phyloP scores from a whole-genome alignment of 2,888 invertebrate genomes.

The Crossocerus cetratus region DNA sequence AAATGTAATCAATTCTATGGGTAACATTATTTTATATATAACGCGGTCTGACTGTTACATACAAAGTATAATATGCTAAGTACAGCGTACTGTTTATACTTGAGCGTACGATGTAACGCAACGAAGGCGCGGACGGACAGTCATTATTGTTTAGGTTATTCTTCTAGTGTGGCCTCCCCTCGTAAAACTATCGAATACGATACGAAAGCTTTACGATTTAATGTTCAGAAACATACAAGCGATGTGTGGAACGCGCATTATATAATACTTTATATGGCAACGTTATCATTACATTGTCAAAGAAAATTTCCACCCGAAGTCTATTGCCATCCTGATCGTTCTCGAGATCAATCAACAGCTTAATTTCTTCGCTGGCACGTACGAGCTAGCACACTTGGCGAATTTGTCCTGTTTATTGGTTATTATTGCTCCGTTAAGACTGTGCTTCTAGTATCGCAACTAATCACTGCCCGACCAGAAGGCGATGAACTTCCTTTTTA shows the following conservation, averaged over 20 bases:
- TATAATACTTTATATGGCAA: neutral
- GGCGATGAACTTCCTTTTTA: slow-evolving; percentile 20
- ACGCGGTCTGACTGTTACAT: too few species aligned
- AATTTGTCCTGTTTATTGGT: too few species aligned
- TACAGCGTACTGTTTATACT: neutral
- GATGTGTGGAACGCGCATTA: slow-evolving; percentile 7
- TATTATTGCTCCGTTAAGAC: neutral
- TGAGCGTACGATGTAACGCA: neutral
- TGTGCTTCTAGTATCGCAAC: neutral
- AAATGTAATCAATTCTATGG: too few species aligned
- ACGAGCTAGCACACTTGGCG: too few species aligned
- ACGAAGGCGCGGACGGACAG: neutral
- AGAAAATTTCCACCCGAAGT: neutral
- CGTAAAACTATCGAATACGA: neutral
- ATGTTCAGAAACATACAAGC: slow-evolving; percentile 14
- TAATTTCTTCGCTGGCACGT: neutral
- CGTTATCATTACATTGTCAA: neutral
- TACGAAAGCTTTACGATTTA: slow-evolving; percentile 14
- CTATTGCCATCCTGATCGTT: neutral
- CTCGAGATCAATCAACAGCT: slow-evolving; percentile 2
- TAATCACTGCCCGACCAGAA: slow-evolving; percentile 10
- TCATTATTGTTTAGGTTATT: neutral
- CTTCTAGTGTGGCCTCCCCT: neutral
- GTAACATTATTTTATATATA: too few species aligned
- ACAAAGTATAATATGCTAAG: too few species aligned